Conservation (phyloP, 1,140 invertebrate genomes). For the Eueides isabella region DNA sequence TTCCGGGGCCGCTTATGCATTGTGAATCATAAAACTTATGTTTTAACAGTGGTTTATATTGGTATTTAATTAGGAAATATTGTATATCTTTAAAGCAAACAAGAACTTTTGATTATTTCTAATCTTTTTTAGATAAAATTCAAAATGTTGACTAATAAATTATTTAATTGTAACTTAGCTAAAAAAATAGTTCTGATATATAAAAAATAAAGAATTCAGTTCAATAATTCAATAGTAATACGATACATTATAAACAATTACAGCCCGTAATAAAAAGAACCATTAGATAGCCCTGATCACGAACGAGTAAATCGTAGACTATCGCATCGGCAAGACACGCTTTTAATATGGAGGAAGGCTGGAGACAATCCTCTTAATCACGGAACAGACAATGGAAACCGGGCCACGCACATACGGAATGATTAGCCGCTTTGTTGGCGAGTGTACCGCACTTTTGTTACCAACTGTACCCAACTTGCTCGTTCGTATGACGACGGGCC, state of each 20-base stretch:
- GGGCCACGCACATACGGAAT: conserved; percentile 76
- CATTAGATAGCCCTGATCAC: conserved; percentile 26
- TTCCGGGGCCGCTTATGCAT: background rate
- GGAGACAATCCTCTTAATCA: conserved; percentile 82
- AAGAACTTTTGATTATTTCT: too few species aligned
- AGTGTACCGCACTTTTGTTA: conserved; percentile 73
- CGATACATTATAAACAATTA: background rate
- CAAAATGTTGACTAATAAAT: too few species aligned
- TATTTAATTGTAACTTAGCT: too few species aligned
- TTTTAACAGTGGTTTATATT: background rate
- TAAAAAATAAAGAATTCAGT: too few species aligned
- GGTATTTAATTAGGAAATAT: background rate
- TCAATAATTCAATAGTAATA: too few species aligned
- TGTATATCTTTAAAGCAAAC: too few species aligned
- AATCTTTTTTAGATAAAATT: too few species aligned
- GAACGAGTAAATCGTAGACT: conserved; percentile 59
- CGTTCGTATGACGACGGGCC: conserved; percentile 63
- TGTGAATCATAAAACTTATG: background rate
- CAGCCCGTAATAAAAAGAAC: background rate
- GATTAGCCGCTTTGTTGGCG: conserved; percentile 78
- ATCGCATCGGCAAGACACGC: conserved; percentile 68
- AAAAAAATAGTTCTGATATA: too few species aligned
- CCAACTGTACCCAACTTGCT: conserved; percentile 68
- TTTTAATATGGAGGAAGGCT: conserved; percentile 78
- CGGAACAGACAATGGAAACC: conserved; percentile 76